A percentile compares a stretch with the other conserved stretches of the same genome.
These are phyloP conservation scores for Ophraella communa DNA, from an alignment of 2,888 invertebrate species.

Conservation along the genomic window DNA sequence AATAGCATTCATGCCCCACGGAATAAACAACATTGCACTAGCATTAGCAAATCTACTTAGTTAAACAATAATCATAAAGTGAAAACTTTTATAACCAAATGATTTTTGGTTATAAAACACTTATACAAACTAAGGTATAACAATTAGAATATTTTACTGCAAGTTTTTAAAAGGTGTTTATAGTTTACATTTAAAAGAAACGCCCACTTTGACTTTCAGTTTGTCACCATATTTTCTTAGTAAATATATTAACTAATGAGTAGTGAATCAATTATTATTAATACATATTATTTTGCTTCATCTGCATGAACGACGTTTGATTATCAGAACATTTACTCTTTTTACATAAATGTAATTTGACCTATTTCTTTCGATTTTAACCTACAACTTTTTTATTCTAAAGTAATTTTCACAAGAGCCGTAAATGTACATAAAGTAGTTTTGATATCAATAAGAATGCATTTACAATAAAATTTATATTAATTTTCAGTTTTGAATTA, in stretches of 20 bases:
- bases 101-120: too few relatives aligned
- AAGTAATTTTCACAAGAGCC: too few relatives aligned
- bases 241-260: background rate
- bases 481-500: too few relatives aligned
- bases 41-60: background rate
- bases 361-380: background rate
- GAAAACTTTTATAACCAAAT: too few relatives aligned
- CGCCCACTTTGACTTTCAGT: conserved; percentile 10
- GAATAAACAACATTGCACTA: background rate
- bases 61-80: too few relatives aligned
- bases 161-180: background rate
- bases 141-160: background rate
- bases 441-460: background rate
- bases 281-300: background rate
- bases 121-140: too few relatives aligned
- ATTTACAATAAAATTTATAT: too few relatives aligned
- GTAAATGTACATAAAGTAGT: background rate
- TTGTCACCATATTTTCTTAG: conserved; percentile 1
- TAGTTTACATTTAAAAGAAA: background rate
- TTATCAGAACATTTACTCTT: too few relatives aligned
- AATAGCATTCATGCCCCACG: background rate
- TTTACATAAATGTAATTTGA: background rate
- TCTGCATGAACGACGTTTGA: background rate
- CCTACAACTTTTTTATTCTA: background rate
- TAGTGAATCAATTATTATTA: too few relatives aligned